These are phyloP conservation scores for Platichthys flesus DNA, from an alignment of 2,113 vertebrate species.

Conservation along the genomic window DNA sequence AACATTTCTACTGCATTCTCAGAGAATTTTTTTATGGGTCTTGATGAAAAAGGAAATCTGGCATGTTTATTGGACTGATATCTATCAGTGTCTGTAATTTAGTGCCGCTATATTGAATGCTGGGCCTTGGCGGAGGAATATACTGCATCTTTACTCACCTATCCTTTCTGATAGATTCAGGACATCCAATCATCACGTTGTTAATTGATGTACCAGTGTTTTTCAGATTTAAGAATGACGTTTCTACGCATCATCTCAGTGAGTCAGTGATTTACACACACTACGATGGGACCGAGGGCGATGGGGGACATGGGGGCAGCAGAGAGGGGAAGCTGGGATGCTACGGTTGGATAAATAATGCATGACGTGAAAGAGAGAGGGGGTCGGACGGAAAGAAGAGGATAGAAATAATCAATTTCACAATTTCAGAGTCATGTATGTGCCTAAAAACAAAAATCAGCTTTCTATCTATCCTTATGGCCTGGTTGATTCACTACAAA, in stretches of 20 bases:
- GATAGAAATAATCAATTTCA: constrained; percentile 28
- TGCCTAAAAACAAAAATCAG: constrained; percentile 1
- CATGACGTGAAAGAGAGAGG: constrained; percentile 39
- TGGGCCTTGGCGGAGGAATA: no score
- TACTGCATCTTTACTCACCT: no score
- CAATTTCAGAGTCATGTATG: constrained; percentile 7
- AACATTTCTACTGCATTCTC: no score
- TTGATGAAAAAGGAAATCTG: no score
- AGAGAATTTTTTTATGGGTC: no score
- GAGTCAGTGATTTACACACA: constrained; percentile 37
- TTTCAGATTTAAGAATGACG: neutral
- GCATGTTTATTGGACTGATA: no score
- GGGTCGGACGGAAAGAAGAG: constrained; percentile 16
- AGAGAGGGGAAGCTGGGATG: constrained; percentile 41
- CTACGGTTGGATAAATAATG: constrained; percentile 65
- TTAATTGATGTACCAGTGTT: neutral
- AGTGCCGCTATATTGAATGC: no score
- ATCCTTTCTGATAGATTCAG: no score
- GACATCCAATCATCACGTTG: neutral
- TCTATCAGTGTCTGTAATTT: no score
- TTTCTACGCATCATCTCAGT: neutral
- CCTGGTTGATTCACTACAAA: neutral
- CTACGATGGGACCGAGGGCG: constrained; percentile 16
- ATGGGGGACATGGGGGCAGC: constrained; percentile 24
- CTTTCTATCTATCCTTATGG: neutral